Evolutionary conservation across 2,113 vertebrate species (phyloP).

Genomic region (Anhinga anhinga): DNA sequence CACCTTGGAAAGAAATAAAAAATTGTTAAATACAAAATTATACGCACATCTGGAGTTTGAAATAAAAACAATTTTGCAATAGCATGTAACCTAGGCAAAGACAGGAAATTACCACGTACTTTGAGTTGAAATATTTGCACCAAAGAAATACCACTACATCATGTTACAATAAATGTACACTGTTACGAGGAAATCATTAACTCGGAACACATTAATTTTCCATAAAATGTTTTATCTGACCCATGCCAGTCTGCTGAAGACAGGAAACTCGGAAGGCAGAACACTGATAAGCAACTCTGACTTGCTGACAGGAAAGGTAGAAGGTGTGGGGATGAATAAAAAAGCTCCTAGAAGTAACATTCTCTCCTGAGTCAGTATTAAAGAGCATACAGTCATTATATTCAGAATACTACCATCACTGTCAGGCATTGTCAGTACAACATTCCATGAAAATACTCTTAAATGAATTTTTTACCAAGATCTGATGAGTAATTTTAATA

Average conservation of each 20-base stretch:
- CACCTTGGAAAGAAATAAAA: not conserved
- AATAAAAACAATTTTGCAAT: not conserved
- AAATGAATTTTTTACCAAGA: not conserved
- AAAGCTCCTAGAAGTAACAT: not conserved
- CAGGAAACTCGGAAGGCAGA: not conserved
- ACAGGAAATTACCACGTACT: not conserved
- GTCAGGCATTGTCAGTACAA: not conserved
- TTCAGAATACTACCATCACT: not conserved
- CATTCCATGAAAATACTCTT: not conserved
- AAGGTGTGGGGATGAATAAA: not conserved
- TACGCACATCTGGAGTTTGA: fast-evolving
- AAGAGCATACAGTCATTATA: not conserved
- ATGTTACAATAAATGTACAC: not conserved
- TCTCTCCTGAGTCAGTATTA: not conserved
- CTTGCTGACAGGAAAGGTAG: not conserved
- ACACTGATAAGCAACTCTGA: not conserved
- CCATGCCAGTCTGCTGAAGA: not conserved
- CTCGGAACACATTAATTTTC: not conserved
- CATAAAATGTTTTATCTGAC: not conserved
- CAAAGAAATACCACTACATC: not conserved
- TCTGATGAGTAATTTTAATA: not conserved
- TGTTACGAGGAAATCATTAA: not conserved
- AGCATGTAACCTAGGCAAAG: not conserved
- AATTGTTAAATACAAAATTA: not conserved
- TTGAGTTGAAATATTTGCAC: not conserved